These are phyloP conservation scores for Scrobipalpa costella DNA, from an alignment of 2,888 invertebrate species.

Conservation along the genomic window DNA sequence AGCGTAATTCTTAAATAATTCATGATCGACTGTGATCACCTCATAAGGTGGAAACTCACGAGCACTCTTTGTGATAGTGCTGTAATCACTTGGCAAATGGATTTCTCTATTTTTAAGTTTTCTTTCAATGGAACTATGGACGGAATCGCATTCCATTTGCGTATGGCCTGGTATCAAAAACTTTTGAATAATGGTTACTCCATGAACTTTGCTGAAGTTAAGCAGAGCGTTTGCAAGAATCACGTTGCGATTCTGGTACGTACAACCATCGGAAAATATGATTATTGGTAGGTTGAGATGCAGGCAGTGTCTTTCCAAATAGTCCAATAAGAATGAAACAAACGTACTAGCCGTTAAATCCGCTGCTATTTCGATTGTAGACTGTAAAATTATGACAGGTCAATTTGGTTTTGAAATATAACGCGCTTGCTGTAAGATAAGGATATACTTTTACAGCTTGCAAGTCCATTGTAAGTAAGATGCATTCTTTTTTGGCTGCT, in stretches of 20 bases:
- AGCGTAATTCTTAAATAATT: constrained; percentile 9
- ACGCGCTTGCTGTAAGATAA: constrained; percentile 19
- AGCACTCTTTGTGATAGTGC: constrained; percentile 25
- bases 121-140: constrained; percentile 24
- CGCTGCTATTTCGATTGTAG: constrained; percentile 15
- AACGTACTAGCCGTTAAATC: constrained; percentile 23
- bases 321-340: constrained; percentile 13
- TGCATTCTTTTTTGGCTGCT: constrained; percentile 24
- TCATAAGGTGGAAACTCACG: constrained; percentile 2
- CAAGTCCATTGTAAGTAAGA: constrained; percentile 31
- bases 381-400: constrained; percentile 24
- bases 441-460: constrained; percentile 30
- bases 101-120: constrained; percentile 29
- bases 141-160: constrained; percentile 31
- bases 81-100: constrained; percentile 27
- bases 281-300: constrained; percentile 7
- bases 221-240: constrained; percentile 15
- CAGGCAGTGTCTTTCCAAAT: constrained; percentile 6
- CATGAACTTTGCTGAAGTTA: constrained; percentile 21
- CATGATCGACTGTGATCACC: background rate
- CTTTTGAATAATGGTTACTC: constrained; percentile 29
- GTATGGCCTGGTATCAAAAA: constrained; percentile 32
- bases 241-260: constrained; percentile 19
- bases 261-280: no score
- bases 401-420: constrained; percentile 23